Evolutionary conservation across 2,113 vertebrate genomes (phyloP), one percentile per base, ranked within the genome.

Genomic region (Chaetorhynchus papuensis): DNA sequence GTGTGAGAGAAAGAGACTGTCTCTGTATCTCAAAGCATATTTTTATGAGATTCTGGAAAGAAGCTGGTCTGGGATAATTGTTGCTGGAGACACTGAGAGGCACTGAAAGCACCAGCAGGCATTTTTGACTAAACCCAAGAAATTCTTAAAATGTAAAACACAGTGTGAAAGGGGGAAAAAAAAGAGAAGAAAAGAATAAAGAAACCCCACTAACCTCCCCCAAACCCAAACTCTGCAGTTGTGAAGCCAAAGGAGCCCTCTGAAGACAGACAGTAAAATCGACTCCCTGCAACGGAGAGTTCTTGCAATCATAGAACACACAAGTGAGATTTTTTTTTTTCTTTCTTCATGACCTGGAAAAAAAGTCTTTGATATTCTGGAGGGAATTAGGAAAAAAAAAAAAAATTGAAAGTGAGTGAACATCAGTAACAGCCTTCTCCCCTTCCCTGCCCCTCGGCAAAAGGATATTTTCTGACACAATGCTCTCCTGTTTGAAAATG

Each of bases 321-420:
- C 13, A 90, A 95, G 84, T 72, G 53, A 69, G 82, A 88, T 26
- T 80, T 93, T 74, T 63, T 77, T 76, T 87, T 69, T 79, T 89
- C 52, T 89, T 87, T 83, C 39, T 27, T 91, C 59, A 41, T 87
- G 71, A 53, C 82, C 87, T 93, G 84, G 44, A 85, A 96, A 94
- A 90, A 74, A 79, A 78, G 28, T 41, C 66, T 96, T 96, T 96
- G 84, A 94, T 96, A 94, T 74, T 95, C 78, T 88, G 42, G 66
- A 88, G 75, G 50, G 85, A 97, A 87, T 83, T 85, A 81, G 19
- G 17, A 4, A n/a, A 60, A 70, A n/a, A n/a, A 70, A 72, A 83
- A 76, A 69, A 53, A 21, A 0, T 10, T 65, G 57, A 87, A 95
- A 96, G 74, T 9, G 3, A 91, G 50, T 69, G 75, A 95, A 94